phyloP scores from a whole-genome alignment of 2,797 vertebrate genomes.

The Onychomys arenicola region DNA sequence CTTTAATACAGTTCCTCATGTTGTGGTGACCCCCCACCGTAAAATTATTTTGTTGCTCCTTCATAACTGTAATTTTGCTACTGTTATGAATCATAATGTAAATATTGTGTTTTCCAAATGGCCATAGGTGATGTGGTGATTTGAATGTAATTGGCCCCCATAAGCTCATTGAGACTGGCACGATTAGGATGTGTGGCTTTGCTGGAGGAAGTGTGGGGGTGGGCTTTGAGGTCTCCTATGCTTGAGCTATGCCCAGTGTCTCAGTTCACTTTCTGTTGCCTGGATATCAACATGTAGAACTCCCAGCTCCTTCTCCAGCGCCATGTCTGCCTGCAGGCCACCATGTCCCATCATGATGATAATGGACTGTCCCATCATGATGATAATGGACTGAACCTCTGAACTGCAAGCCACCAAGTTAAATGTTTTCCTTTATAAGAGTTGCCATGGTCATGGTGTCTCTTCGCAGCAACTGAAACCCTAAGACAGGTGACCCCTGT shows the following conservation, averaged over 20 bases:
- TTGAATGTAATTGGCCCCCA: background rate
- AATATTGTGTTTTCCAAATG: background rate
- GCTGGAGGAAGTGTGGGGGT: background rate
- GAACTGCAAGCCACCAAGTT: background rate
- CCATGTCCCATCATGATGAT: background rate
- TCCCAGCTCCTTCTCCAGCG: background rate
- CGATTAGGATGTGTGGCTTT: background rate
- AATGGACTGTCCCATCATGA: background rate
- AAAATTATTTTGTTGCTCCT: background rate
- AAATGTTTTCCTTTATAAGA: background rate
- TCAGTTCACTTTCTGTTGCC: background rate
- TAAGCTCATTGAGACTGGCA: background rate
- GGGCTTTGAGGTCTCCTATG: background rate
- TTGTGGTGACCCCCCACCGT: background rate
- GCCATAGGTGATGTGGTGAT: background rate
- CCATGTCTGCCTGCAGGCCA: background rate
- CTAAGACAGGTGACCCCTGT: background rate
- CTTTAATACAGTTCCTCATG: background rate
- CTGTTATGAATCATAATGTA: too few relatives aligned
- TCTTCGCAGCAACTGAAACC: background rate
- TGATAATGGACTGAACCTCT: background rate
- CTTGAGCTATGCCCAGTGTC: background rate
- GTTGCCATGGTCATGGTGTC: background rate
- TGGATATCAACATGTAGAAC: background rate
- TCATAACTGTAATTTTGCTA: background rate